A percentile compares a stretch with the other conserved stretches of the same genome.
Conservation (phyloP, 2,888 invertebrate species). For the Phortica okadai region DNA sequence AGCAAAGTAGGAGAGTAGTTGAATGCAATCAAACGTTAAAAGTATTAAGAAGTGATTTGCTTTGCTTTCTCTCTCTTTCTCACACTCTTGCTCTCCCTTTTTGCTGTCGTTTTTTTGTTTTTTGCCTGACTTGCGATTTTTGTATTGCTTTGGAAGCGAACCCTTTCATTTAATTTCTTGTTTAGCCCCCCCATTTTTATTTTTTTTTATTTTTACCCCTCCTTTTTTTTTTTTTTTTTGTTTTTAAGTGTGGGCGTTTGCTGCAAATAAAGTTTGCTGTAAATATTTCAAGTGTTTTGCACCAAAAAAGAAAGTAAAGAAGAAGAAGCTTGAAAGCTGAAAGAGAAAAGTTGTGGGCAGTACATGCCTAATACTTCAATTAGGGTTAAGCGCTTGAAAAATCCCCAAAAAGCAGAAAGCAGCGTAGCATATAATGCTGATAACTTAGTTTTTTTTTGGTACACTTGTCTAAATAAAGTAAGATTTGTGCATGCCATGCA, state of each 20-base stretch:
- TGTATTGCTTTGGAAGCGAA: not conserved
- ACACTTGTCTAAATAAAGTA: too few relatives aligned
- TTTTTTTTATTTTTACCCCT: too few relatives aligned
- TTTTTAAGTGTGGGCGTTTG: not conserved
- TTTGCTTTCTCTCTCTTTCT: not conserved
- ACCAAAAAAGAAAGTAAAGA: not conserved
- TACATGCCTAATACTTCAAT: not conserved
- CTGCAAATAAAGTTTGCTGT: not conserved
- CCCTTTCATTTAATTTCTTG: not conserved
- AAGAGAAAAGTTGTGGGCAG: not conserved
- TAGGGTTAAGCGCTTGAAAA: not conserved
- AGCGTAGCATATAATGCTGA: too few relatives aligned
- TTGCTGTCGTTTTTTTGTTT: not conserved
- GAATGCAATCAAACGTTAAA: conserved; percentile 62
- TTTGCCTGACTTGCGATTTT: not conserved
- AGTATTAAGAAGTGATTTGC: conserved; percentile 52
- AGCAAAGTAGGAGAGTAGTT: conserved; percentile 32
- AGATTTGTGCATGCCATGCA: too few relatives aligned
- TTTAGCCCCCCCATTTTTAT: not conserved
- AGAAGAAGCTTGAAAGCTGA: too few relatives aligned
- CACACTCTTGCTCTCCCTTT: not conserved
- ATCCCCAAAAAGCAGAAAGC: not conserved
- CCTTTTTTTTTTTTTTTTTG: not conserved
- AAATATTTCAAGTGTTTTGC: not conserved
- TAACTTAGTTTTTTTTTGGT: too few relatives aligned